phyloP scores from a whole-genome alignment of 1,140 invertebrate genomes.

The Ctenoplectra terminalis region DNA sequence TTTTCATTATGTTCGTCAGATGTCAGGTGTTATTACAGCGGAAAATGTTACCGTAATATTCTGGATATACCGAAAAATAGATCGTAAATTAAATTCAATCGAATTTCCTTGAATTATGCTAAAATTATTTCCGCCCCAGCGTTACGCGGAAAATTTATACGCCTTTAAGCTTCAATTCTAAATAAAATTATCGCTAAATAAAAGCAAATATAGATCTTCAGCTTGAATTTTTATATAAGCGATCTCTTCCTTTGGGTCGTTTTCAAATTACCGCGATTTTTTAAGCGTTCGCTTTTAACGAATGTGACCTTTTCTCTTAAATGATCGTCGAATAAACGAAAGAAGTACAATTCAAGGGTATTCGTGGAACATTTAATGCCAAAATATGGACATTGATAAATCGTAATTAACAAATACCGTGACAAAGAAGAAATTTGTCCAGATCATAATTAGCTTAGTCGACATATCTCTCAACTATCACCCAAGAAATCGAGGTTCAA shows the following conservation, averaged over 20 bases:
- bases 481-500: not conserved
- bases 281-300: not conserved
- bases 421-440: not conserved
- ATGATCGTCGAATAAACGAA: not conserved
- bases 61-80: not conserved
- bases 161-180: too few species aligned
- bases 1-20: not conserved
- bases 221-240: not conserved
- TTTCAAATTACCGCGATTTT: not conserved
- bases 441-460: not conserved
- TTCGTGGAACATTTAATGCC: not conserved
- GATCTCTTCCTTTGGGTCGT: not conserved
- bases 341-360: not conserved
- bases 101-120: not conserved
- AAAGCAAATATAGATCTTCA: not conserved
- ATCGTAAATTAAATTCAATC: not conserved
- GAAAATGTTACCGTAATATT: not conserved
- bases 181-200: not conserved
- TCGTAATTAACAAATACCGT: not conserved
- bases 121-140: not conserved
- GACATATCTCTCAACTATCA: too few species aligned
- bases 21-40: conserved; percentile 5
- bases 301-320: not conserved
- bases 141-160: not conserved
- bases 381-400: not conserved